A percentile compares a stretch with the other conserved stretches of the same genome.
These are phyloP conservation scores for Lophochroa leadbeateri DNA, from an alignment of 2,113 vertebrate species.

Conservation along the genomic window DNA sequence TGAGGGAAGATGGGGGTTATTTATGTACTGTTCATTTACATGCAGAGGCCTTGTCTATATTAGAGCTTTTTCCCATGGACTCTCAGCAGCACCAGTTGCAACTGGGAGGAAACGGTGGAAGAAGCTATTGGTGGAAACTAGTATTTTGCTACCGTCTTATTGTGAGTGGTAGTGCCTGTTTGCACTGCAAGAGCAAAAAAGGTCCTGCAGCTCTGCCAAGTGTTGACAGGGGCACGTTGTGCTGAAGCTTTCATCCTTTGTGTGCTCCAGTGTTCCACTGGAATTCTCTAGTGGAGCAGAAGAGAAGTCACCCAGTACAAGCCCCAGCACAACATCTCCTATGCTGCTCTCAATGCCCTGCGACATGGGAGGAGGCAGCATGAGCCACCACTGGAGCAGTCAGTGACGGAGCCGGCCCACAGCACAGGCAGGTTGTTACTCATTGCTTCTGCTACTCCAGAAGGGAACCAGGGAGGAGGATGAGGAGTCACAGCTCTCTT, in stretches of 20 bases:
- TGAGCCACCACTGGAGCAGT: not conserved
- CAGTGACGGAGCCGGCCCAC: not conserved
- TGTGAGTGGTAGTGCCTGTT: not conserved
- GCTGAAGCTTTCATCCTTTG: slow-evolving; percentile 43
- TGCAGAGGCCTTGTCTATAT: slow-evolving; percentile 23
- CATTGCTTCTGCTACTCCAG: not conserved
- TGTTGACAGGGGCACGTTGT: not conserved
- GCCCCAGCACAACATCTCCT: not conserved
- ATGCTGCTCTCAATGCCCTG: not conserved
- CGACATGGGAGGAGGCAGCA: not conserved
- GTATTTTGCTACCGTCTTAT: not conserved
- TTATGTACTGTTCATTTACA: slow-evolving; percentile 50
- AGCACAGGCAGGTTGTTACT: not conserved
- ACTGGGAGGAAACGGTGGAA: slow-evolving; percentile 18
- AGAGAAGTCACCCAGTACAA: not conserved
- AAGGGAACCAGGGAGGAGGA: not conserved
- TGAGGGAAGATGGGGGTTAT: slow-evolving; percentile 48
- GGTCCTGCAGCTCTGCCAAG: slow-evolving; percentile 33
- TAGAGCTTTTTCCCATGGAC: slow-evolving; percentile 47
- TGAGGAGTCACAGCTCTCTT: slow-evolving; percentile 1
- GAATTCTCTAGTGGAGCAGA: not conserved
- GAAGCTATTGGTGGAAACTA: not conserved
- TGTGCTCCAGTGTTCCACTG: not conserved
- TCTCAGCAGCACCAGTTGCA: slow-evolving; percentile 30
- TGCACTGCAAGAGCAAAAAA: not conserved